A percentile compares a stretch with the other conserved stretches of the same genome.
These are phyloP conservation scores for Kobus ellipsiprymnus DNA, from an alignment of 2,113 vertebrate species.

Conservation along the genomic window DNA sequence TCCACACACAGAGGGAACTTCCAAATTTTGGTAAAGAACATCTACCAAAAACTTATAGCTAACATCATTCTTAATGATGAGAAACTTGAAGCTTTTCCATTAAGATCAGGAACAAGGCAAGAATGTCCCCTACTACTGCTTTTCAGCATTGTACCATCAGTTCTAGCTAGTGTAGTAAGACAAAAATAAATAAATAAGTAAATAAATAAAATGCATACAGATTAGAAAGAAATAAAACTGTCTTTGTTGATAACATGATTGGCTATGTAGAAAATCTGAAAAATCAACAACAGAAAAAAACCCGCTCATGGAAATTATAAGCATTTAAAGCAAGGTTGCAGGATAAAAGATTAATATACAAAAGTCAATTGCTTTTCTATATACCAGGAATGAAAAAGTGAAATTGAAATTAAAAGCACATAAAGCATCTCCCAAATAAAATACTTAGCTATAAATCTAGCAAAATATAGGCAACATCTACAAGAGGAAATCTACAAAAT, in stretches of 20 bases:
- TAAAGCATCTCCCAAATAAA: background rate
- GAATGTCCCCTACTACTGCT: background rate
- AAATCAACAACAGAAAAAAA: background rate
- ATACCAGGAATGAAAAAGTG: background rate
- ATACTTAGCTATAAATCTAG: background rate
- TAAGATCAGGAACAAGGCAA: background rate
- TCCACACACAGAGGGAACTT: background rate
- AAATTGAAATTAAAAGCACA: background rate
- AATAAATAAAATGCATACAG: background rate
- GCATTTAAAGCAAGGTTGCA: background rate
- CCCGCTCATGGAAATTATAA: background rate
- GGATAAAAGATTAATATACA: background rate
- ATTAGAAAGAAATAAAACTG: background rate
- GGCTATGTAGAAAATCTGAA: background rate
- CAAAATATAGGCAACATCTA: background rate
- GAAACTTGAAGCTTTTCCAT: background rate
- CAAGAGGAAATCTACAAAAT: background rate
- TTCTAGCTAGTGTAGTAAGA: background rate
- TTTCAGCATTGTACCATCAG: background rate
- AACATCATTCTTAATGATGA: background rate
- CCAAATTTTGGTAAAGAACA: background rate
- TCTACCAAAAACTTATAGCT: background rate
- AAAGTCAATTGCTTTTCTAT: background rate
- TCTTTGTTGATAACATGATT: background rate
- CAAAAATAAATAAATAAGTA: background rate